Evolutionary conservation across 2,888 invertebrate species (phyloP).

Genomic region (Paralinhomoeus sp.): DNA sequence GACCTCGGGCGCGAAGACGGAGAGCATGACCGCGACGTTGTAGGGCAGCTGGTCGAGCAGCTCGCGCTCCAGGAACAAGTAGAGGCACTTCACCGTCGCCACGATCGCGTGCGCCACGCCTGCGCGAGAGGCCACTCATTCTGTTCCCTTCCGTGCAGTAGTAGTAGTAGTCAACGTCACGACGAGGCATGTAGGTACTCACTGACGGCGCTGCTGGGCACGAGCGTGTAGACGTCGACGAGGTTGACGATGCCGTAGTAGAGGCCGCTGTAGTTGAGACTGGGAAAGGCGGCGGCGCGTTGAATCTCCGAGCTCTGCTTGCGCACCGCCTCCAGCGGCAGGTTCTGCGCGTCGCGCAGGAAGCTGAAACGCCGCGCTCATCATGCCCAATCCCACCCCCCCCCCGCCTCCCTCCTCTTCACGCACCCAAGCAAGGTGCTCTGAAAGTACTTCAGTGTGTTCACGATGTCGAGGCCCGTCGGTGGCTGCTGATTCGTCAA

Average conservation of each 20-base stretch:
- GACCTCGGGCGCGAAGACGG: constrained; percentile 62
- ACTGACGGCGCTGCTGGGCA: constrained; percentile 48
- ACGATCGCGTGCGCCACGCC: constrained; percentile 78
- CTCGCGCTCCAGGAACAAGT: constrained; percentile 87
- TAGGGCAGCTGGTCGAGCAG: constrained; percentile 83
- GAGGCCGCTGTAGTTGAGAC: constrained; percentile 81
- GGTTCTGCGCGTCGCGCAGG: not conserved
- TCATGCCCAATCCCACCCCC: no score
- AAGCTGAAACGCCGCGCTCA: not conserved
- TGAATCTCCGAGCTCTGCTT: not conserved
- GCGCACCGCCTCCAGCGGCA: not conserved
- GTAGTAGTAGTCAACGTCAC: constrained; percentile 6
- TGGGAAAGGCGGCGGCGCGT: constrained; percentile 43
- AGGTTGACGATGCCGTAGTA: constrained; percentile 68
- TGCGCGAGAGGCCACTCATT: no score
- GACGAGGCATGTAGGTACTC: no score
- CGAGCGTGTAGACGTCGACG: constrained; percentile 72
- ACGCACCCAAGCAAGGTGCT: constrained; percentile 77
- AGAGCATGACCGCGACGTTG: constrained; percentile 72
- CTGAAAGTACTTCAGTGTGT: constrained; percentile 90
- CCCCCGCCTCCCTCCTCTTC: no score
- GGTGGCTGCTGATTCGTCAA: constrained; percentile 33
- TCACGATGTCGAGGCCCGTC: constrained; percentile 80
- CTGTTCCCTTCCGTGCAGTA: no score
- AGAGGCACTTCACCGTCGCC: constrained; percentile 72